These are phyloP conservation scores for Bursaphelenchus okinawaensis DNA, from an alignment of 2,888 invertebrate species.

Conservation along the genomic window DNA sequence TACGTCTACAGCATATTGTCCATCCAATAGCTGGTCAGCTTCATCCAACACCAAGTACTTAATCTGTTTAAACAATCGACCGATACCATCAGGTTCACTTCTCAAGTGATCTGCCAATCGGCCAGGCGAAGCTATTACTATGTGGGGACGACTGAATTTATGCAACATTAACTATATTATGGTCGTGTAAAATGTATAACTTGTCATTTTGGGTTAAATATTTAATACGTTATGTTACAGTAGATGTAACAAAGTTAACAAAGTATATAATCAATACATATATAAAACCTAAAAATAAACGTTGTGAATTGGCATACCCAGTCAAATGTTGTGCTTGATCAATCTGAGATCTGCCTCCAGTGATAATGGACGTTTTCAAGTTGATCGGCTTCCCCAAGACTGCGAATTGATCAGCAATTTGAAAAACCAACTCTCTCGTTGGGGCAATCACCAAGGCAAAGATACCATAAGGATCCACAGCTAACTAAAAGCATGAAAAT, in stretches of 20 bases:
- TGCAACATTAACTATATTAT: not conserved
- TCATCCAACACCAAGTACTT: slow-evolving; percentile 89
- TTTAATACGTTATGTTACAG: no score
- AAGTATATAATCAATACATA: no score
- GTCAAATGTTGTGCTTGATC: slow-evolving; percentile 20
- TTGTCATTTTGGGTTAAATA: no score
- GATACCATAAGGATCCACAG: slow-evolving; percentile 90
- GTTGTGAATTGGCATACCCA: no score
- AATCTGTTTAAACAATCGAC: slow-evolving; percentile 68
- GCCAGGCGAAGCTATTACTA: slow-evolving; percentile 93
- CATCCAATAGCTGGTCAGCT: slow-evolving; percentile 76
- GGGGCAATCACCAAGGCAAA: slow-evolving; percentile 90
- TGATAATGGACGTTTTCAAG: slow-evolving; percentile 75
- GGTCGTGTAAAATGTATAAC: no score
- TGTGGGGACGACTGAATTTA: slow-evolving; percentile 68
- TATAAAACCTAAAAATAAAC: no score
- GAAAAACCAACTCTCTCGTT: slow-evolving; percentile 63
- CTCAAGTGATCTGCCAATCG: slow-evolving; percentile 84
- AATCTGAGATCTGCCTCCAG: slow-evolving; percentile 65
- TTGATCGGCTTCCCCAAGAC: slow-evolving; percentile 83
- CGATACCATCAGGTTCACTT: slow-evolving; percentile 63
- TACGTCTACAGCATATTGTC: slow-evolving; percentile 57
- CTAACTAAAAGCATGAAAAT: slow-evolving; percentile 61
- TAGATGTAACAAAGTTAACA: no score
- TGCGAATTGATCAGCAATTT: slow-evolving; percentile 85